A percentile compares a stretch with the other conserved stretches of the same genome.
Evolutionary conservation across 2,113 vertebrate genomes (phyloP).

Genomic region (Acrocephalus arundinaceus): DNA sequence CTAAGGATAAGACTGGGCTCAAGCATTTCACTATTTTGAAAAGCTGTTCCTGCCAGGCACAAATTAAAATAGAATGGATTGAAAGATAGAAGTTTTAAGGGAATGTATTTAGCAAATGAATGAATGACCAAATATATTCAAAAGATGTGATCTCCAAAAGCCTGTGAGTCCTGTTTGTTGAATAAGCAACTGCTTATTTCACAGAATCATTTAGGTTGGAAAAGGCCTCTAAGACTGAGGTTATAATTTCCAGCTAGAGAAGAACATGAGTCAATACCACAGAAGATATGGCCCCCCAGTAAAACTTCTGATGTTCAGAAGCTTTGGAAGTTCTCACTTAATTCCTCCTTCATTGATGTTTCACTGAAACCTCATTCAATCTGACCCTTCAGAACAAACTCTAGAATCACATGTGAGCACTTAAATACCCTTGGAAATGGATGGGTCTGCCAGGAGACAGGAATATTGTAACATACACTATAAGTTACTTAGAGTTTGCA

Average conservation of each 20-base stretch:
- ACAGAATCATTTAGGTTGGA: not conserved
- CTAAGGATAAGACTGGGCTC: not conserved
- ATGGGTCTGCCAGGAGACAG: not conserved
- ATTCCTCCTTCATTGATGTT: not conserved
- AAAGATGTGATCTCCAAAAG: not conserved
- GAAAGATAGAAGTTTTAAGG: not conserved
- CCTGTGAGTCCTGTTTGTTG: not conserved
- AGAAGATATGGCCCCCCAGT: not conserved
- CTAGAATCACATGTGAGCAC: not conserved
- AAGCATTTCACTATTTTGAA: not conserved
- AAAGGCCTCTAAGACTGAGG: not conserved
- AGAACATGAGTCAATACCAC: fast-evolving
- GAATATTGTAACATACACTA: not conserved
- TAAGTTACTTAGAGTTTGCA: not conserved
- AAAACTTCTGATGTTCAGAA: not conserved
- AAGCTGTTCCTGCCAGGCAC: not conserved
- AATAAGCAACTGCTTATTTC: not conserved
- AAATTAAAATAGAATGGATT: not conserved
- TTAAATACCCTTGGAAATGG: not conserved
- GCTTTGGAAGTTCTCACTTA: not conserved
- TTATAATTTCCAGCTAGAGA: not conserved
- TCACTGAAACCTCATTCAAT: not conserved
- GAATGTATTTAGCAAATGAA: not conserved
- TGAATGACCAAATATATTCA: not conserved
- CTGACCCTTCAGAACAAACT: not conserved